Percentiles rank a stretch among this genome's conserved stretches.
Conservation (phyloP, 2,888 invertebrate species). For the Odontothrips loti region DNA sequence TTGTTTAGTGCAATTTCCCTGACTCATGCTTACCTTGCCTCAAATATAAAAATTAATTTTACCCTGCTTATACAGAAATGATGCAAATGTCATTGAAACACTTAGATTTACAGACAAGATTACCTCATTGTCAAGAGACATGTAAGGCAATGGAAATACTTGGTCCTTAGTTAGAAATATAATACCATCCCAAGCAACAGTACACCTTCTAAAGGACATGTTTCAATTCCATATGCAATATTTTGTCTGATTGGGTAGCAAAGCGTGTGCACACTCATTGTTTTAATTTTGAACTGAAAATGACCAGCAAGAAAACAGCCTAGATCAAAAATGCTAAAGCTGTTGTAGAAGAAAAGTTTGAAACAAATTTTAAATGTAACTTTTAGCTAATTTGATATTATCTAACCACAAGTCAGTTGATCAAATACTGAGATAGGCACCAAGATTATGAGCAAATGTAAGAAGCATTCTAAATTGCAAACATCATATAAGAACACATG, state of each 20-base stretch:
- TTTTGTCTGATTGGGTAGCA: background rate
- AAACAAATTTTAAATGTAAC: too few relatives aligned
- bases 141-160: conserved; percentile 9
- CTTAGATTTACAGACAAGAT: background rate
- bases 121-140: too few relatives aligned
- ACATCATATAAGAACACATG: too few relatives aligned
- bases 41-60: conserved; percentile 20
- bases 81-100: background rate
- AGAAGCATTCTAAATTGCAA: too few relatives aligned
- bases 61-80: conserved; percentile 2
- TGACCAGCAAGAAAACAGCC: background rate
- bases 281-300: background rate
- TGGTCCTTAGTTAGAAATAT: conserved; percentile 6
- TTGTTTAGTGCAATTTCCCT: background rate
- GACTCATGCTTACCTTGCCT: conserved; percentile 22
- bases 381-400: too few relatives aligned
- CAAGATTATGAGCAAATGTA: background rate
- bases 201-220: background rate
- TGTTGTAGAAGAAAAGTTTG: background rate
- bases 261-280: background rate
- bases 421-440: background rate
- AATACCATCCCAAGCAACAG: background rate
- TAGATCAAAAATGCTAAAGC: background rate
- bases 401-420: background rate
- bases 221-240: conserved; percentile 20